Base-by-base conservation (phyloP, 1,140 invertebrate genomes). In the Anastrepha ludens region DNA sequence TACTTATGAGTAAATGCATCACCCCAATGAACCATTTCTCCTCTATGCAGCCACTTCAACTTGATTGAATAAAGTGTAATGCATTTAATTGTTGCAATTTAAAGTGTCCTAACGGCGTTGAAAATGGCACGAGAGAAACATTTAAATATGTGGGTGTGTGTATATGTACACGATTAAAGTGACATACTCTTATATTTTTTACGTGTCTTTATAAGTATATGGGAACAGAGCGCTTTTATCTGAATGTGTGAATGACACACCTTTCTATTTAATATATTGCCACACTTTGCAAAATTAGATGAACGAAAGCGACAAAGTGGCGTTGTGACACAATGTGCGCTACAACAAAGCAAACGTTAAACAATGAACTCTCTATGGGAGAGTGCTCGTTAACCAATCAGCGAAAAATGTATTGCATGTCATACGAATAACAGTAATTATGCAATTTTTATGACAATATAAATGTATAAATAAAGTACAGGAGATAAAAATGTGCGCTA, bases 221-320 rank as follows among this genome's bases (percentile, higher is more conserved):
- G 67, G 44, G 67, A 11, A 55, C 50, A 55, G 39, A 7, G 15
- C 15, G 2, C 17, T 3, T 29, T 74, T 74, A 74, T 47, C 67
- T 17, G 15, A 74, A 6, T 74, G 39, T 47, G 5, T 47, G 67
- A 47, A 47, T 44, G 67, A 47, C 67, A 74, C 41, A 74, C 67
- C 67, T 74, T 74, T 15, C 1, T 15, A 11, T 15, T 5, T 44
- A 39, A 29, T 41, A 74, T 15, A 44, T 74, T 74, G 67, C 67
- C 67, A 74, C 67, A 74, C 39, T 74, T 74, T 74, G 67, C 15
- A 39, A 74, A 74, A 74, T 74, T 74, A 74, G 44, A 6, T 44
- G 67, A 17, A 47, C 41, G 44, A 74, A 74, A 74, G 67, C 15
- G 44, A 74, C 13, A 74, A 74, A 47, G 67, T 47, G 15, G 2